Percentiles rank a stretch among this genome's conserved stretches.
phyloP scores from a whole-genome alignment of 2,113 vertebrate species.

The Pachyramphus minor region DNA sequence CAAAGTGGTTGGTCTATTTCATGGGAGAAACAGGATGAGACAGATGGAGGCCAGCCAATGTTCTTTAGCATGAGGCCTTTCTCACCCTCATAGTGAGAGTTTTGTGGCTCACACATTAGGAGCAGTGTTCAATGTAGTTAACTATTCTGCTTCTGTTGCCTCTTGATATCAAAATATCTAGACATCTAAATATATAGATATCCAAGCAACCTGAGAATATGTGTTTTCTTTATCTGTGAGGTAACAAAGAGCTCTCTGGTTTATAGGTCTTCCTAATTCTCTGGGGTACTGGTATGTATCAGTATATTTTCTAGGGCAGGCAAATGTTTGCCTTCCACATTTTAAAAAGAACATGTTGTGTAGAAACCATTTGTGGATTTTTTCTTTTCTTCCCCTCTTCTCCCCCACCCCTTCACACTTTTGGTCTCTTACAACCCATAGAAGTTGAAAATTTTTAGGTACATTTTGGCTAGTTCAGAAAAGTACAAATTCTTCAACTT shows the following conservation, averaged over 20 bases:
- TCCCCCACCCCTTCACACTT: neutral
- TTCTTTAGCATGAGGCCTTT: slow-evolving; percentile 18
- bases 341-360: neutral
- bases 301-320: neutral
- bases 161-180: neutral
- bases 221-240: neutral
- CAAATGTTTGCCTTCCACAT: neutral
- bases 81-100: slow-evolving; percentile 10
- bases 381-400: neutral
- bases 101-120: neutral
- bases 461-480: neutral
- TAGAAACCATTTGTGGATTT: neutral
- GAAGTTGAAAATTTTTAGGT: neutral
- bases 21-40: slow-evolving; percentile 18
- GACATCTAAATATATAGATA: neutral
- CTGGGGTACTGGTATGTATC: neutral
- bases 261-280: neutral
- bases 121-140: neutral
- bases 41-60: slow-evolving; percentile 26
- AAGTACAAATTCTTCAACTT: neutral
- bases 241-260: neutral
- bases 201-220: neutral
- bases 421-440: neutral
- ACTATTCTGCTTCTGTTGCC: slow-evolving; percentile 1
- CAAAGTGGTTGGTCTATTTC: slow-evolving; percentile 15